Evolutionary conservation across 2,888 invertebrate species (phyloP).

Genomic region (Adelphocoris suturalis): DNA sequence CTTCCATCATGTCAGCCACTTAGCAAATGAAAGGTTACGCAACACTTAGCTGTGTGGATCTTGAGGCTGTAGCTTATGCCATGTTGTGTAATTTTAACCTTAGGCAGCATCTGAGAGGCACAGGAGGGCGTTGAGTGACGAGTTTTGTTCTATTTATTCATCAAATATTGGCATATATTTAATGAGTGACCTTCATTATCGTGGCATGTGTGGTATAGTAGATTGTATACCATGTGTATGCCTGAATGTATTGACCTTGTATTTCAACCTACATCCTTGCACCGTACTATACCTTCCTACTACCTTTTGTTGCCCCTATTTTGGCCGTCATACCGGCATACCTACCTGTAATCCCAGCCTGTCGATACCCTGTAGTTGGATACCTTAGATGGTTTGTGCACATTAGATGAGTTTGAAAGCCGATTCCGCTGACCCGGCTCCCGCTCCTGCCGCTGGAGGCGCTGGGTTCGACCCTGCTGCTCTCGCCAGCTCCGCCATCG

Average conservation of each 20-base stretch:
- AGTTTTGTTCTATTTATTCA: too few relatives aligned
- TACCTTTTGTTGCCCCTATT: not conserved
- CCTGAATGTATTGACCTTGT: not conserved
- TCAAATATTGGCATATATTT: too few relatives aligned
- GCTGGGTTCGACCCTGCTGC: slow-evolving; percentile 59
- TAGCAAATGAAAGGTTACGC: too few relatives aligned
- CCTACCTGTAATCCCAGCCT: slow-evolving; percentile 25
- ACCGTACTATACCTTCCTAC: not conserved
- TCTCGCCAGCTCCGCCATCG: slow-evolving; percentile 43
- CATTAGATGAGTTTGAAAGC: slow-evolving; percentile 46
- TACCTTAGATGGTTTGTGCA: slow-evolving; percentile 57
- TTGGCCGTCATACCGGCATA: not conserved
- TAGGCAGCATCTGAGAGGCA: too few relatives aligned
- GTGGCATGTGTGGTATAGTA: not conserved
- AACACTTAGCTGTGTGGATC: too few relatives aligned
- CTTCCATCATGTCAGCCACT: too few relatives aligned
- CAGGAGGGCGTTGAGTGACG: too few relatives aligned
- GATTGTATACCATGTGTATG: not conserved
- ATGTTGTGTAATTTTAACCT: too few relatives aligned
- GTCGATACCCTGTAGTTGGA: slow-evolving; percentile 29
- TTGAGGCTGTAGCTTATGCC: too few relatives aligned
- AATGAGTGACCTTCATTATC: not conserved
- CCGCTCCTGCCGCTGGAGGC: slow-evolving; percentile 34
- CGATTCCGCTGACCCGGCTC: not conserved
- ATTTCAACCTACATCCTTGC: not conserved